These are phyloP conservation scores for Gallinago solitaria DNA, from an alignment of 2,797 vertebrate species.

Conservation along the genomic window DNA sequence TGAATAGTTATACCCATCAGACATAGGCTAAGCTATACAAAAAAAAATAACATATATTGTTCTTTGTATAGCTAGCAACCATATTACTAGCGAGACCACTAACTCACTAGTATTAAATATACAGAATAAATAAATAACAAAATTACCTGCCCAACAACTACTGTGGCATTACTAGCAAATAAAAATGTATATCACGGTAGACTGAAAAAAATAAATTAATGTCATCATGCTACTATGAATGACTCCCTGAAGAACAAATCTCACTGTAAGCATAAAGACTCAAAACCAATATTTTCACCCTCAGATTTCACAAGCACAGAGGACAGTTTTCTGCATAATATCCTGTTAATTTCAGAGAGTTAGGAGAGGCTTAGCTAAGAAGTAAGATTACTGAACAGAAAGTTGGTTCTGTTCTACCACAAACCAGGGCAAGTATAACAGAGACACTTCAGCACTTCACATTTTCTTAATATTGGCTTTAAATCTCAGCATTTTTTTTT, in stretches of 20 bases:
- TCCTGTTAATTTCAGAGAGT: too few relatives aligned
- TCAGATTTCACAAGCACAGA: background rate
- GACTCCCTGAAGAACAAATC: background rate
- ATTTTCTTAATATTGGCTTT: background rate
- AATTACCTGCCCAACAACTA: background rate
- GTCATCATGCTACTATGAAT: background rate
- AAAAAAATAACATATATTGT: background rate
- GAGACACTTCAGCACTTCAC: background rate
- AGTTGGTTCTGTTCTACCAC: too few relatives aligned
- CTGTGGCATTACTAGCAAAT: background rate
- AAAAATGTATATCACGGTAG: background rate
- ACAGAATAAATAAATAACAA: background rate
- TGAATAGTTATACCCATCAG: background rate
- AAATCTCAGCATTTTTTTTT: background rate
- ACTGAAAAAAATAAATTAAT: background rate
- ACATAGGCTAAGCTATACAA: background rate
- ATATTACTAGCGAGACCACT: background rate
- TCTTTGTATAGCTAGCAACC: background rate
- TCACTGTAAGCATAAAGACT: background rate
- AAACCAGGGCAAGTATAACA: background rate
- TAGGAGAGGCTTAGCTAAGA: too few relatives aligned
- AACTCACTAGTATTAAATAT: background rate
- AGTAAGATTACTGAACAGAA: too few relatives aligned
- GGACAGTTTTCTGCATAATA: too few relatives aligned
- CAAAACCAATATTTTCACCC: background rate